These are phyloP conservation scores for Florisuga fusca DNA, from an alignment of 2,797 vertebrate species.

Conservation along the genomic window DNA sequence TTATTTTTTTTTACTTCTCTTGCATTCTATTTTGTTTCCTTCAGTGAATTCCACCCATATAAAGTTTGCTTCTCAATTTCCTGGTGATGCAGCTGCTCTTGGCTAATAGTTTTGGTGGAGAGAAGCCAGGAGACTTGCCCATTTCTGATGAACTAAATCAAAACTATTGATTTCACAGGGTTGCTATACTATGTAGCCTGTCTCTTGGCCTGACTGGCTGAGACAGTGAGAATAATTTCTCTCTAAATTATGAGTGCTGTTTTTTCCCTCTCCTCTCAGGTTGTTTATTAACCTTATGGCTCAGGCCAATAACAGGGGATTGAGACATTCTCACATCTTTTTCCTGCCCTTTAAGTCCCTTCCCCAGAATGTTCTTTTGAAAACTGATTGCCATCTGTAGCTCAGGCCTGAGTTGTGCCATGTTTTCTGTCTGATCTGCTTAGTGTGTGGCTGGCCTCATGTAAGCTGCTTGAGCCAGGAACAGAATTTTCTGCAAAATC, in stretches of 20 bases:
- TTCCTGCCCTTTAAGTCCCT: background rate
- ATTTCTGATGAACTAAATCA: background rate
- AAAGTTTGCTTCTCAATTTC: background rate
- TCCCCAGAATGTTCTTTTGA: background rate
- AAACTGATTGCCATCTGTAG: background rate
- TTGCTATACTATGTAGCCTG: background rate
- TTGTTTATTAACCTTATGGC: background rate
- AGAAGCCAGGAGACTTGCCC: background rate
- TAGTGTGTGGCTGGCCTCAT: background rate
- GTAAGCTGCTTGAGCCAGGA: background rate
- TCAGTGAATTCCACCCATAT: background rate
- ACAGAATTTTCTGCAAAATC: background rate
- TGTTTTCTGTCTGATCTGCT: background rate
- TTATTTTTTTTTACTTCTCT: background rate
- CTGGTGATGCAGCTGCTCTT: background rate
- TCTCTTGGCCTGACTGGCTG: background rate
- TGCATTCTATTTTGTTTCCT: background rate
- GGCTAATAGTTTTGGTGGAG: background rate
- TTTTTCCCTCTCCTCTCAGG: background rate
- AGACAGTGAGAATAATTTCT: background rate
- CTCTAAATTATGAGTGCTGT: background rate
- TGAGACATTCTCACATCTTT: background rate
- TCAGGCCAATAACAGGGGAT: background rate
- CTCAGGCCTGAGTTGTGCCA: background rate
- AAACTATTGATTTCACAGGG: background rate